phyloP scores from a whole-genome alignment of 2,888 invertebrate species.

The Mycalesis mineus region DNA sequence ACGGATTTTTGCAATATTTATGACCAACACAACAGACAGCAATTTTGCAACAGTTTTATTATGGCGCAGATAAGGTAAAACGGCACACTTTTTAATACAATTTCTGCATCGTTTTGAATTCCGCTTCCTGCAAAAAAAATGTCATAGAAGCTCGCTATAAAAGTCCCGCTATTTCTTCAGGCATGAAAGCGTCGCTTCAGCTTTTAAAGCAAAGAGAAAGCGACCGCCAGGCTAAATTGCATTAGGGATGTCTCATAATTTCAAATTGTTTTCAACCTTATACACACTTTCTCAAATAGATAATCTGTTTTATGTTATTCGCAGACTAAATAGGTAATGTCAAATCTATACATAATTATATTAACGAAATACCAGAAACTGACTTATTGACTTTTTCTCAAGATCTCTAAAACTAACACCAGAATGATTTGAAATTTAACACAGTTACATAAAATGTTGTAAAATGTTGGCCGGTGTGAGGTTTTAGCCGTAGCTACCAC shows the following conservation, averaged over 20 bases:
- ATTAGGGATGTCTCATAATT: constrained; percentile 8
- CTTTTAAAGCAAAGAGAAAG: constrained; percentile 17
- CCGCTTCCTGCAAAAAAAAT: constrained; percentile 9
- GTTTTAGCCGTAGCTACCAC: too few species aligned
- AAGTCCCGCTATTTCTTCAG: constrained; percentile 13
- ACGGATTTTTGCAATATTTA: too few species aligned
- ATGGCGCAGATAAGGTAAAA: constrained; percentile 4
- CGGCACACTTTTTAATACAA: constrained; percentile 12
- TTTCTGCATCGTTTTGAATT: constrained; percentile 12
- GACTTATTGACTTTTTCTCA: too few species aligned
- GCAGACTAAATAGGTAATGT: not conserved
- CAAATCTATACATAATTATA: too few species aligned
- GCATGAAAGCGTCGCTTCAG: constrained; percentile 14
- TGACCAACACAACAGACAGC: too few species aligned
- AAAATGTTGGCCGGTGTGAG: too few species aligned
- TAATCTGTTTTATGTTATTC: not conserved
- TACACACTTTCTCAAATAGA: not conserved
- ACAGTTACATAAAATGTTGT: too few species aligned
- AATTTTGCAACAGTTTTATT: too few species aligned
- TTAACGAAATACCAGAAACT: too few species aligned
- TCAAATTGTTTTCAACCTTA: constrained; percentile 4
- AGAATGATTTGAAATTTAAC: too few species aligned
- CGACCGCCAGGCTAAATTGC: constrained; percentile 10
- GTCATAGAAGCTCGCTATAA: constrained; percentile 3
- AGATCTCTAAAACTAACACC: too few species aligned